Conservation (phyloP, 2,888 invertebrate genomes). For the Graphium colonna region DNA sequence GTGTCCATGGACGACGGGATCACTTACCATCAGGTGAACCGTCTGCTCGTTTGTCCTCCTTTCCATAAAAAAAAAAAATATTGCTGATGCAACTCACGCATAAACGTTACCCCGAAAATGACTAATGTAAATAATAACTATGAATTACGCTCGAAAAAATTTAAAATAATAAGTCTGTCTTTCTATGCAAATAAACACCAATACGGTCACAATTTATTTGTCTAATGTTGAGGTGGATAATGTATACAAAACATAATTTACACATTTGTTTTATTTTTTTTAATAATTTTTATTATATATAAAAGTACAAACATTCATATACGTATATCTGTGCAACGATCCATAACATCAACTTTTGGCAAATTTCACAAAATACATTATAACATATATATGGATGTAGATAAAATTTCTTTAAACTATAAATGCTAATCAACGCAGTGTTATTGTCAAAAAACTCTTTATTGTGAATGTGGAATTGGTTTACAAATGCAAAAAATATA, state of each 20-base stretch:
- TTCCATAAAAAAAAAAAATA: too few relatives aligned
- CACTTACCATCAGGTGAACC: too few relatives aligned
- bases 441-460: constrained; percentile 25
- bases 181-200: constrained; percentile 34
- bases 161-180: too few relatives aligned
- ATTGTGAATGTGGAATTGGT: constrained; percentile 16
- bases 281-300: constrained; percentile 42
- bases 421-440: constrained; percentile 56
- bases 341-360: constrained; percentile 36
- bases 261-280: constrained; percentile 44
- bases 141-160: too few relatives aligned
- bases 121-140: too few relatives aligned
- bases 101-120: too few relatives aligned
- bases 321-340: constrained; percentile 41
- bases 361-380: constrained; percentile 23
- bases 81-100: too few relatives aligned
- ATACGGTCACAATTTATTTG: constrained; percentile 68
- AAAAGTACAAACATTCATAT: constrained; percentile 72
- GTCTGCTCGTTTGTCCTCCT: too few relatives aligned
- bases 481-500: constrained; percentile 27
- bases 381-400: constrained; percentile 23
- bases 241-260: constrained; percentile 57
- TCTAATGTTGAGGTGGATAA: constrained; percentile 53
- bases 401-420: constrained; percentile 37
- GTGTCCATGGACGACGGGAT: too few relatives aligned